Evolutionary conservation across 2,113 vertebrate genomes (phyloP).

Genomic region (Cyprinus carpio): DNA sequence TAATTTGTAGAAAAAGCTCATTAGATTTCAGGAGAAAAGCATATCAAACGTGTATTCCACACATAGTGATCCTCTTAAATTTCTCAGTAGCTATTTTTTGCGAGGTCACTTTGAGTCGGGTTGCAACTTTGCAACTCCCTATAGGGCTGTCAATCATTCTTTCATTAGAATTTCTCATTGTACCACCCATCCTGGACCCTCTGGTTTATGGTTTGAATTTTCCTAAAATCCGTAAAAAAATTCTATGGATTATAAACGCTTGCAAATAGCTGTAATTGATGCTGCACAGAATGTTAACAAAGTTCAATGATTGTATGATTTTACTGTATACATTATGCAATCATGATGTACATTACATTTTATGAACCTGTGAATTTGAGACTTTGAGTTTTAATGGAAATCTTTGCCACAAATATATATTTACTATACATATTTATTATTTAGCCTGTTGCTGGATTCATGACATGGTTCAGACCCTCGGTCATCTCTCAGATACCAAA

Average conservation of each 20-base stretch:
- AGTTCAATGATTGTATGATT: no score
- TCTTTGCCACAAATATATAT: no score
- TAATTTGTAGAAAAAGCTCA: constrained; percentile 48
- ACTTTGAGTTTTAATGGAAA: no score
- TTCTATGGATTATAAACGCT: constrained; percentile 11
- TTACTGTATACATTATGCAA: no score
- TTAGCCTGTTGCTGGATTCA: no score
- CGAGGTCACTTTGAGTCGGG: constrained; percentile 63
- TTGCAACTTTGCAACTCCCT: constrained; percentile 58
- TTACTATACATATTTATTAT: no score
- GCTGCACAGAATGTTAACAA: no score
- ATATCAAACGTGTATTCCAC: constrained; percentile 55
- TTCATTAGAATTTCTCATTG: constrained; percentile 61
- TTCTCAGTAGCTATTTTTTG: constrained; percentile 64
- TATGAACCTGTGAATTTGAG: no score
- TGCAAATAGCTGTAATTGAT: neutral
- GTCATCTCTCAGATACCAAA: no score
- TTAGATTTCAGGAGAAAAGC: constrained; percentile 47
- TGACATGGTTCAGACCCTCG: no score
- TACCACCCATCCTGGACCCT: constrained; percentile 54
- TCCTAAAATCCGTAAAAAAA: constrained; percentile 49
- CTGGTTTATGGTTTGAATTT: constrained; percentile 54
- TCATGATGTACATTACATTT: no score
- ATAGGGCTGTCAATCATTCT: constrained; percentile 53
- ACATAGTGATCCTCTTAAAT: constrained; percentile 48